Conservation (phyloP, 1,140 invertebrate species). For the Lepidurus arcticus region DNA sequence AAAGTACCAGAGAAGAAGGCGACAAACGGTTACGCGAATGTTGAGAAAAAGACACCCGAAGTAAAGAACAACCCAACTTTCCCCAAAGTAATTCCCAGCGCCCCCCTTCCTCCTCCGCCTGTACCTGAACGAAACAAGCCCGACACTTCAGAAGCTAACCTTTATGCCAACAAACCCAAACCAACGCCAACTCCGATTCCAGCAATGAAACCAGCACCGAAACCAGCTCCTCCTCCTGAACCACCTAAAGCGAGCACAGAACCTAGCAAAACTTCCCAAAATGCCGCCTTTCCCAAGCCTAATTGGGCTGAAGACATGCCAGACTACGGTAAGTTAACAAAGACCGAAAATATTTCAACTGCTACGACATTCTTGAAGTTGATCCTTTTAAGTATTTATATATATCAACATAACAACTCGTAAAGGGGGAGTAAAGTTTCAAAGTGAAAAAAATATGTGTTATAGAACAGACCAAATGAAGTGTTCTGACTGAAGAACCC, state of each 20-base stretch:
- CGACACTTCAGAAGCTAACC: not conserved
- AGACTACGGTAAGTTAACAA: slow-evolving; percentile 14
- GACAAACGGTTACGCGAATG: slow-evolving; percentile 1
- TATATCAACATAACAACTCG: too few species aligned
- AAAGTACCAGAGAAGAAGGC: not conserved
- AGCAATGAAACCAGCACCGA: not conserved
- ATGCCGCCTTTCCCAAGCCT: not conserved
- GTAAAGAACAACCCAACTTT: not conserved
- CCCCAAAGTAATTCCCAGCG: not conserved
- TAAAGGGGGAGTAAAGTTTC: too few species aligned
- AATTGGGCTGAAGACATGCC: slow-evolving; percentile 24
- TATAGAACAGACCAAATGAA: too few species aligned
- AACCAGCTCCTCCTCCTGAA: slow-evolving; percentile 6
- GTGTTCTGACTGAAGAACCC: too few species aligned
- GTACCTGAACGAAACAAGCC: slow-evolving; percentile 14
- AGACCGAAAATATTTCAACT: not conserved
- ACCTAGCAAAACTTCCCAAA: slow-evolving; percentile 24
- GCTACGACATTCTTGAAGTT: too few species aligned
- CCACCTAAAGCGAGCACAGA: not conserved
- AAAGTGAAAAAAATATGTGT: too few species aligned
- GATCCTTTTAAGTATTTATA: too few species aligned
- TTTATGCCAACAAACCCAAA: not conserved
- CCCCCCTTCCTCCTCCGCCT: not conserved
- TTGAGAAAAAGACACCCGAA: not conserved
- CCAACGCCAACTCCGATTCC: not conserved